Evolutionary conservation across 1,140 invertebrate genomes (phyloP), one percentile per base, ranked within the genome.

Genomic region (Phortica variegata): DNA sequence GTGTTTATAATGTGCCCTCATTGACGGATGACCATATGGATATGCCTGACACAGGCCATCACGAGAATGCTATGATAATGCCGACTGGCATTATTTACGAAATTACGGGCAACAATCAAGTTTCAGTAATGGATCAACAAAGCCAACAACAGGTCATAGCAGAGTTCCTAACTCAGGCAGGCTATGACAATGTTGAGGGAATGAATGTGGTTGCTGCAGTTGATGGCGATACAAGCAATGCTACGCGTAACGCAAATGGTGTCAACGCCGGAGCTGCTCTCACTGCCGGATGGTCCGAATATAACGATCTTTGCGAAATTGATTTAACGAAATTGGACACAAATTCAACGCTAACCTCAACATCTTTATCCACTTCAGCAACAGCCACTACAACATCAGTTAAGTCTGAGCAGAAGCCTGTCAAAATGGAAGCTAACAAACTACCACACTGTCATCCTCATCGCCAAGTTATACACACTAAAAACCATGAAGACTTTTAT

Each of bases 301-400:
- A 58, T 15, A 34, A 34, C 18, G 63, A 68, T 41, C 34, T 69
- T 18, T 38, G 41, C 46, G 63, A 68, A 36, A 58, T 68, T 49
- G 63, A 68, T 42, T 68, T 68, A 49, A 47, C 51, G 16, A 68
- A 68, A 69, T 51, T 68, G 60, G 63, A 68, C 60, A 68, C 61
- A 65, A 58, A 6, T 6, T 61, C 47, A 47, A 61, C 61, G 58
- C 46, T 42, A 26, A 26, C 23, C 23, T 26, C 23, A 26, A 26
- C 23, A 26, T 26, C 23, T 6, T 5, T 10, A 10, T 26, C 23
- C 5, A 26, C 23, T 26, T 6, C 23, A 10, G 50, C 53, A 54
- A 46, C 54, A 52, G 54, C 65, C 58, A 50, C 53, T 38, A 59
- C 56, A 50, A n/a, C n/a, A n/a, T n/a, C n/a, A n/a, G n/a, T n/a